Percentiles rank a stretch among this genome's conserved stretches.
These are phyloP conservation scores for Leptinotarsa peninsularis DNA, from an alignment of 2,888 invertebrate genomes.

Conservation along the genomic window DNA sequence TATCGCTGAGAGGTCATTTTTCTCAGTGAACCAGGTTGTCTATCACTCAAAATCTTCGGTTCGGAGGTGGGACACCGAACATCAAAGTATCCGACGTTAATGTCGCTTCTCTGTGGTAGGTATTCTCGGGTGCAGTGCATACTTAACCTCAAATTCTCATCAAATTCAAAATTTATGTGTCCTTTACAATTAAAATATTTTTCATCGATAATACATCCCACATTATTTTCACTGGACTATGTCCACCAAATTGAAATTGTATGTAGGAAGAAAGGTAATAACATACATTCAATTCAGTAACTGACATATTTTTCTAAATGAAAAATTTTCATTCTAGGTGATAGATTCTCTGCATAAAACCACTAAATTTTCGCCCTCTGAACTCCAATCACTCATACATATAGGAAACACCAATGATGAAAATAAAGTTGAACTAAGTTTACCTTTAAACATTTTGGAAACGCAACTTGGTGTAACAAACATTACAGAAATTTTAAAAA, in stretches of 20 bases:
- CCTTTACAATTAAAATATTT: background rate
- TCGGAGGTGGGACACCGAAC: too few species aligned
- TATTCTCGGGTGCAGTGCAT: background rate
- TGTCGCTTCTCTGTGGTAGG: too few species aligned
- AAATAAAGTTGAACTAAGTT: slow-evolving; percentile 57
- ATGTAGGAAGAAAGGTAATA: slow-evolving; percentile 63
- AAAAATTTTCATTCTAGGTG: slow-evolving; percentile 54
- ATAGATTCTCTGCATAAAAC: slow-evolving; percentile 59
- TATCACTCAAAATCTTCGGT: too few species aligned
- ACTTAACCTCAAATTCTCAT: background rate
- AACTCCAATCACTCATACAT: slow-evolving; percentile 59
- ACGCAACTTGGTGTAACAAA: slow-evolving; percentile 61
- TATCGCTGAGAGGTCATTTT: too few species aligned
- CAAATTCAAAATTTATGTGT: slow-evolving; percentile 8
- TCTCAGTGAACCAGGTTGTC: too few species aligned
- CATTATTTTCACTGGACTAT: slow-evolving; percentile 48
- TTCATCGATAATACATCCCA: background rate
- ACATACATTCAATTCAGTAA: background rate
- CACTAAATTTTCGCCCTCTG: slow-evolving; percentile 54
- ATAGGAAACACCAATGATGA: slow-evolving; percentile 50
- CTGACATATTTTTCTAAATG: background rate
- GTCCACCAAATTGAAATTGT: slow-evolving; percentile 64
- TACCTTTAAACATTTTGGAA: slow-evolving; percentile 61
- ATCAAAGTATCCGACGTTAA: too few species aligned
- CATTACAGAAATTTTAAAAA: slow-evolving; percentile 62